Evolutionary conservation across 2,113 vertebrate species (phyloP), one percentile per base, ranked within the genome.

Genomic region (Anolis sagrei): DNA sequence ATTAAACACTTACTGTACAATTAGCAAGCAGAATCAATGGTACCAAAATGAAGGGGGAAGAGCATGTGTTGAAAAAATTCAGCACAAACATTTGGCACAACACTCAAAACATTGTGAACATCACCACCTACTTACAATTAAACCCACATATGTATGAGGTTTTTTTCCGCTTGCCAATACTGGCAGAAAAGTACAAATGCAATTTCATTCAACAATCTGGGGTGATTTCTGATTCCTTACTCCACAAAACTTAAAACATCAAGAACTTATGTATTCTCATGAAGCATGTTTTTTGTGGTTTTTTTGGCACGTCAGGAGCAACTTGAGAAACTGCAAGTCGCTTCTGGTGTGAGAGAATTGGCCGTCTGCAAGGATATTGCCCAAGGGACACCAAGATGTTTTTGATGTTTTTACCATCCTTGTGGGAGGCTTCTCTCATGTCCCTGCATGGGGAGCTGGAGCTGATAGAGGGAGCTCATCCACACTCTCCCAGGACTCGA

Each of bases 101-200:
- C 39, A 44, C 39, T 44, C 3, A 44, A 66, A 11, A 16, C 34
- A 61, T 76, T n/a, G 25, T 44, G n/a, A 25, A 19, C 34, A 49
- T 58, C 27, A 23, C 54, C 19, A n/a, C n/a, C 18, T 39, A 70
- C 3, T 58, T n/a, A 73, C 39, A 79, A 79, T 1, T 48, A 74
- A 62, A 74, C 10, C 34, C 25, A 79, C 21, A 48, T 7, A 51
- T 73, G 54, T 79, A 72, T 58, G 54, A 85, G 48, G 48, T 1
- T 73, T n/a, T 23, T 44, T 14, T 36, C n/a, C 73, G 44, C 27
- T 64, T 23, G 21, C 39, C 13, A 29, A 27, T 21, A 34, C 11
- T 23, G 14, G 51, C 29, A 16, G 39, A 79, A 84, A 79, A 32
- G n/a, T 36, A 34, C 76, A 92, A 90, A 78, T 34, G 27, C 44